Conservation (phyloP, 2,797 vertebrate species). For the Clamator glandarius region DNA sequence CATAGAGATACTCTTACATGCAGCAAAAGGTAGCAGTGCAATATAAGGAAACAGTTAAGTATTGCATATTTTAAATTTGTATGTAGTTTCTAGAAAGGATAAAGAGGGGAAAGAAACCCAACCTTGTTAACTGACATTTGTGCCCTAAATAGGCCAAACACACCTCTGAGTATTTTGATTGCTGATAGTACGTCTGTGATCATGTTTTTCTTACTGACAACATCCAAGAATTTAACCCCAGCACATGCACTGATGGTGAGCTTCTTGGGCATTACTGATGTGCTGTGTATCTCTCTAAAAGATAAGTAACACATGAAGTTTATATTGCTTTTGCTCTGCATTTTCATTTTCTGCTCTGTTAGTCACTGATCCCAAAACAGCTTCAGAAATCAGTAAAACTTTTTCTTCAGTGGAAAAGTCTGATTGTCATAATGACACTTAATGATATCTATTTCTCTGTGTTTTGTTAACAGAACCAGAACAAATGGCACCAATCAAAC, state of each 20-base stretch:
- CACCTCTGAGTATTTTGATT: not conserved
- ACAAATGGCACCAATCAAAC: constrained; percentile 32
- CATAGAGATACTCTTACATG: not conserved
- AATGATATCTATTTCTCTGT: not conserved
- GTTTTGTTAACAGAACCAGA: constrained; percentile 1
- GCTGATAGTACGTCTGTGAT: not conserved
- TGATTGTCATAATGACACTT: constrained; percentile 13
- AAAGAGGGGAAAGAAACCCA: not conserved
- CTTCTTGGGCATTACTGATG: not conserved
- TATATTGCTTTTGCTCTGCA: constrained; percentile 10
- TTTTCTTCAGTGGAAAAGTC: not conserved
- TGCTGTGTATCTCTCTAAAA: not conserved
- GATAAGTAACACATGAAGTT: not conserved
- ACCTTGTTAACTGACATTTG: not conserved
- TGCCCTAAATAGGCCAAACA: not conserved
- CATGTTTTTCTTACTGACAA: not conserved
- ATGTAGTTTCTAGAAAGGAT: not conserved
- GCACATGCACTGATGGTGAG: not conserved
- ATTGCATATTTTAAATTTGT: not conserved
- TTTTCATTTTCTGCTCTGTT: constrained; percentile 46
- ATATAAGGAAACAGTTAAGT: not conserved
- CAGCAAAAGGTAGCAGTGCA: not conserved
- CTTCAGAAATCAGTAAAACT: constrained; percentile 36
- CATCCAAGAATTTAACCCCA: not conserved
- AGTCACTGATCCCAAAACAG: constrained; percentile 41